Conservation (phyloP, 2,113 vertebrate genomes). For the Dryoscopus gambensis region DNA sequence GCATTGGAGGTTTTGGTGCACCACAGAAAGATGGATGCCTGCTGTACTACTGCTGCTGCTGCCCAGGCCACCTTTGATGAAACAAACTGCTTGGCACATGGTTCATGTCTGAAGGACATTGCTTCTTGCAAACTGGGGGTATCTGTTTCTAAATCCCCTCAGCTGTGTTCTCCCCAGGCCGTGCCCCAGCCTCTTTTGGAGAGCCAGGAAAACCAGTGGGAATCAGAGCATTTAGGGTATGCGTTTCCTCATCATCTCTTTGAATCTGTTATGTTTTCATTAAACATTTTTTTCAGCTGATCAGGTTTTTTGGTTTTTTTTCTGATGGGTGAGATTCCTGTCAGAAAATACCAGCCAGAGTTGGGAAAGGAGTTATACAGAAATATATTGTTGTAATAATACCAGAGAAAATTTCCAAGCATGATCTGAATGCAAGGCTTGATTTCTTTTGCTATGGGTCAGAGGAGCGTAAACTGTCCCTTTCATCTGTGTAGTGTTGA, state of each 20-base stretch:
- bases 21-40: not conserved
- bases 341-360: not conserved
- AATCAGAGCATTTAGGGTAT: not conserved
- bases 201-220: not conserved
- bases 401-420: conserved; percentile 31
- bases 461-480: not conserved
- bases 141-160: not conserved
- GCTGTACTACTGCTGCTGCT: not conserved
- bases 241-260: not conserved
- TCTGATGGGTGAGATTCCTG: not conserved
- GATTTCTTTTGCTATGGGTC: conserved; percentile 29
- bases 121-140: not conserved
- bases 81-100: not conserved
- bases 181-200: not conserved
- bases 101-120: rapidly evolving
- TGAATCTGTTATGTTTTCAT: not conserved
- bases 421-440: conserved; percentile 38
- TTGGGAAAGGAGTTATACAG: not conserved
- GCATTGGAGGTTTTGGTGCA: rapidly evolving
- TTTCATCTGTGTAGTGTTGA: not conserved
- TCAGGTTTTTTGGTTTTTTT: not conserved
- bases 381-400: conserved; percentile 5
- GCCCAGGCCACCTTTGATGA: too few relatives aligned
- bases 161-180: rapidly evolving
- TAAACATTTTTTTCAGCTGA: not conserved